phyloP scores from a whole-genome alignment of 2,888 invertebrate species.

The Phaedon cochleariae region DNA sequence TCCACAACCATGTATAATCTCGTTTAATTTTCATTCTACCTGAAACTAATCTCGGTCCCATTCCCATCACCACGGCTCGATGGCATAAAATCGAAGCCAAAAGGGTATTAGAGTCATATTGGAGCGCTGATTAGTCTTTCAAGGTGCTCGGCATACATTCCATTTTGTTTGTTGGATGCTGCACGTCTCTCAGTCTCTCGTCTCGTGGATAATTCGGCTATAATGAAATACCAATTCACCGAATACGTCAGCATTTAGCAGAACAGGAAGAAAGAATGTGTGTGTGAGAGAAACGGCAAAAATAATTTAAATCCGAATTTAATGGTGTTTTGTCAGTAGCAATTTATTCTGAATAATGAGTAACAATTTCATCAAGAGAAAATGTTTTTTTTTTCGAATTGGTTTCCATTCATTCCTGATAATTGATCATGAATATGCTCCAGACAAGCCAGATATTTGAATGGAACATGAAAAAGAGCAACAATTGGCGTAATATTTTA shows the following conservation, averaged over 20 bases:
- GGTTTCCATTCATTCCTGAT: not conserved
- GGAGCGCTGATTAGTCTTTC: not conserved
- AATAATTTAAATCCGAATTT: constrained; percentile 14
- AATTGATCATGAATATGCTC: not conserved
- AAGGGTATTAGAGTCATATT: not conserved
- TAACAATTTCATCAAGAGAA: constrained; percentile 8
- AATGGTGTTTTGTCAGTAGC: constrained; percentile 11
- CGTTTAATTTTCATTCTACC: not conserved
- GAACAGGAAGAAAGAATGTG: not conserved
- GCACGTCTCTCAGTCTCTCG: too few species aligned
- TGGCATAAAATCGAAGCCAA: not conserved
- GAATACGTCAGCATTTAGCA: constrained; percentile 1
- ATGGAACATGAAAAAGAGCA: not conserved
- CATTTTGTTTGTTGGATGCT: too few species aligned
- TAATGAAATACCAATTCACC: constrained; percentile 12
- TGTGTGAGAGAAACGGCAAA: constrained; percentile 9
- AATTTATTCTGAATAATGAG: constrained; percentile 13
- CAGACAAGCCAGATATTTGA: not conserved
- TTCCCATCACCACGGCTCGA: not conserved
- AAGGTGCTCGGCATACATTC: too few species aligned
- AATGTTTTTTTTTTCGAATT: constrained; percentile 8
- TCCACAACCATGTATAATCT: too few species aligned
- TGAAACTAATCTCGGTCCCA: not conserved
- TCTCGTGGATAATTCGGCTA: constrained; percentile 7
- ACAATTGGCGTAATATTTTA: not conserved